Conservation (phyloP, 2,888 invertebrate species). For the Sarcophaga rosellei region DNA sequence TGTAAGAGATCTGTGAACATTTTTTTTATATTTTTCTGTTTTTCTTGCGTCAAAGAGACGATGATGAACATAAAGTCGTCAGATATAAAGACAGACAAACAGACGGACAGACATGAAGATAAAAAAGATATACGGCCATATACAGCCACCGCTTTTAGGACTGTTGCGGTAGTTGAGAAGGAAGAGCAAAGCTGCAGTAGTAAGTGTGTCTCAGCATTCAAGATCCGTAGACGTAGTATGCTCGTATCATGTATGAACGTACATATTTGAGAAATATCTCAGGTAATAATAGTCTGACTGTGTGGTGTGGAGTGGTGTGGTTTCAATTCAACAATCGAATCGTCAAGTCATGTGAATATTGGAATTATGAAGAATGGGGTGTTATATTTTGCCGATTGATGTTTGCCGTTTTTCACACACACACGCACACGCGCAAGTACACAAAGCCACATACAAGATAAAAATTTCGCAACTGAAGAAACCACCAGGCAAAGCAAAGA, state of each 20-base stretch:
- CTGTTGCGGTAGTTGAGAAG: not conserved
- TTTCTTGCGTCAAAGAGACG: constrained; percentile 32
- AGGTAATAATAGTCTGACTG: constrained; percentile 61
- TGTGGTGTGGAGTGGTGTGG: constrained; percentile 57
- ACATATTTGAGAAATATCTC: constrained; percentile 51
- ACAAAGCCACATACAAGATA: constrained; percentile 10
- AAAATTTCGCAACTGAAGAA: constrained; percentile 61
- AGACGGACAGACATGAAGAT: not conserved
- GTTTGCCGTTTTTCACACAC: constrained; percentile 65
- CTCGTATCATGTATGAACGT: not conserved
- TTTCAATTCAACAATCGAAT: constrained; percentile 43
- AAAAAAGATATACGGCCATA: not conserved
- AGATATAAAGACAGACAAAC: not conserved
- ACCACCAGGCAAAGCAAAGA: constrained; percentile 7
- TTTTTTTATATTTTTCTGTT: constrained; percentile 10
- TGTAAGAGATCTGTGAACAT: constrained; percentile 58
- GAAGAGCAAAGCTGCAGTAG: constrained; percentile 55
- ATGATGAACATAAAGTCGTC: constrained; percentile 4
- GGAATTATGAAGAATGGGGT: constrained; percentile 59
- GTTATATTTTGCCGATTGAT: constrained; percentile 62
- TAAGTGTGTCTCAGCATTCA: constrained; percentile 37
- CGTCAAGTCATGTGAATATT: constrained; percentile 51
- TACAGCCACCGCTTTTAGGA: not conserved
- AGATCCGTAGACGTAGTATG: not conserved
- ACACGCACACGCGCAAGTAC: not conserved